These are phyloP conservation scores for Timema podura DNA, from an alignment of 2,888 invertebrate genomes.

Conservation along the genomic window DNA sequence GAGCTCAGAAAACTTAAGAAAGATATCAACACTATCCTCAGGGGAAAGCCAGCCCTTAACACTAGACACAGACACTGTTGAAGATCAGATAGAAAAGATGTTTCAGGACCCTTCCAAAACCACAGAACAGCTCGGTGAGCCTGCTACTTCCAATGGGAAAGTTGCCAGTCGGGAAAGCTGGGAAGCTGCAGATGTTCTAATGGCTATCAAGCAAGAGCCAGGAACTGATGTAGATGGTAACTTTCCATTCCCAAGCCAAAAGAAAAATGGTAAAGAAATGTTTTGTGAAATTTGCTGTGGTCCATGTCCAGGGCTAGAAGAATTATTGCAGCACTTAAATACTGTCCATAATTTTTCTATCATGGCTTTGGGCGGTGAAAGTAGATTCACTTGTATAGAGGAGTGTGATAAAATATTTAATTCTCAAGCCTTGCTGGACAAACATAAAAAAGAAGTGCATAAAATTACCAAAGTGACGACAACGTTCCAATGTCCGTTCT, in stretches of 20 bases:
- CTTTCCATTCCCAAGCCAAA: not conserved
- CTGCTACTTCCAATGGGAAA: not conserved
- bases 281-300: slow-evolving; percentile 52
- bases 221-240: not conserved
- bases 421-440: slow-evolving; percentile 17
- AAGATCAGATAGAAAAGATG: not conserved
- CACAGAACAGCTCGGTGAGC: not conserved
- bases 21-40: not conserved
- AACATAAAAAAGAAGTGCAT: slow-evolving; percentile 17
- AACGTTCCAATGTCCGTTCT: slow-evolving; percentile 30
- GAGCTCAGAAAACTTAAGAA: not conserved
- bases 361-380: slow-evolving; percentile 15
- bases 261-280: not conserved
- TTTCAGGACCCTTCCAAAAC: slow-evolving; percentile 2
- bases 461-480: slow-evolving; percentile 10
- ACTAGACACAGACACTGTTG: not conserved
- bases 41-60: not conserved
- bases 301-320: slow-evolving; percentile 47
- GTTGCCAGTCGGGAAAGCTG: not conserved
- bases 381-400: slow-evolving; percentile 17
- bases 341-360: slow-evolving; percentile 27
- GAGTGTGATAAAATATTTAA: slow-evolving; percentile 22
- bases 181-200: too few species aligned
- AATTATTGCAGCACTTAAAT: slow-evolving; percentile 28
- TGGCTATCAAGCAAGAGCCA: slow-evolving; percentile 11